phyloP scores from a whole-genome alignment of 2,888 invertebrate species.

The Ichneumon xanthorius region DNA sequence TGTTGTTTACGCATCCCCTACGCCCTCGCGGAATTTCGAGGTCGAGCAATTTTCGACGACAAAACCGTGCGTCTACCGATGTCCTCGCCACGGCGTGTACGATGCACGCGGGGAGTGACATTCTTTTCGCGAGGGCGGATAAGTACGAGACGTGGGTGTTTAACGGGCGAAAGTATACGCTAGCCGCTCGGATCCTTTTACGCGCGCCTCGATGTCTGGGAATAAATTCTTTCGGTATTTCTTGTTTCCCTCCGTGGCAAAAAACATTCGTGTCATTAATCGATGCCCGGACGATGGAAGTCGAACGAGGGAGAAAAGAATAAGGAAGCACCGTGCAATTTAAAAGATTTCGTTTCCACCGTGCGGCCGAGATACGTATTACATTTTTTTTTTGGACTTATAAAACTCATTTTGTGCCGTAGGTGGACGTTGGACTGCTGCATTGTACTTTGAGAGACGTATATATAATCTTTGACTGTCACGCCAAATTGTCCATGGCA shows the following conservation, averaged over 20 bases:
- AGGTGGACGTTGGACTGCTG: conserved; percentile 9
- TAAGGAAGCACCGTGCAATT: too few relatives aligned
- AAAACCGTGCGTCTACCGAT: neutral
- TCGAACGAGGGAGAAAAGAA: too few relatives aligned
- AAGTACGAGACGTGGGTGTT: conserved; percentile 34
- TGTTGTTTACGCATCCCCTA: too few relatives aligned
- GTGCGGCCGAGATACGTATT: neutral
- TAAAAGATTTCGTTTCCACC: neutral
- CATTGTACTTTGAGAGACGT: conserved; percentile 22
- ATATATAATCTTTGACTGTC: conserved; percentile 29
- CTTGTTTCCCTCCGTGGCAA: neutral
- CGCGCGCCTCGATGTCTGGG: neutral
- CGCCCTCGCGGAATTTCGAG: too few relatives aligned
- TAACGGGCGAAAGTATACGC: conserved; percentile 7
- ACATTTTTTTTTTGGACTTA: neutral
- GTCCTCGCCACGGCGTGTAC: neutral
- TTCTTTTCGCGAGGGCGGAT: conserved; percentile 39
- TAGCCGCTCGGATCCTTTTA: too few relatives aligned
- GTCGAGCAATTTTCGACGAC: too few relatives aligned
- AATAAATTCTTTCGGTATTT: neutral
- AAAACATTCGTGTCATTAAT: too few relatives aligned
- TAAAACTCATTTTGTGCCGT: neutral
- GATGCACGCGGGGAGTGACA: conserved; percentile 12
- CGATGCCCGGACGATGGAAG: too few relatives aligned
- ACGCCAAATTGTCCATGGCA: conserved; percentile 40